Evolutionary conservation across 2,888 invertebrate genomes (phyloP), one percentile per base, ranked within the genome.

Genomic region (Corbicula japonica): DNA sequence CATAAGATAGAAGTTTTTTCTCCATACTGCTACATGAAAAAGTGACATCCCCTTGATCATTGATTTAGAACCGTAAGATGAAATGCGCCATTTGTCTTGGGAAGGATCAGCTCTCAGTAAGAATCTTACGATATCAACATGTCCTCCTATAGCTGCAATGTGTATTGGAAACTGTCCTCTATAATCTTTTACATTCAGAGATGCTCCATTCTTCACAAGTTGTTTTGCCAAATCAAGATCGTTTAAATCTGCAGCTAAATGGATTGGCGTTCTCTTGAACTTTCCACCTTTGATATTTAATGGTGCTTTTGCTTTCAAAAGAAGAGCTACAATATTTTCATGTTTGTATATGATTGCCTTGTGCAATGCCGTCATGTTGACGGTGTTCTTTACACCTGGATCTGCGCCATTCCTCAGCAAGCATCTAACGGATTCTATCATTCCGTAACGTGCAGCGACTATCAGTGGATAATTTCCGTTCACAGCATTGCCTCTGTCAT

Each of bases 401-500:
- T 62, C 54, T n/a, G 52, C 62, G 10, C 58, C 58, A 26, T 38
- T 34, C 0, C 52, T 44, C 15, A 71, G 34, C 12, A 71, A 30
- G n/a, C 62, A 62, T 41, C 62, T 21, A 18, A 71, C 71, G 1
- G 44, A 62, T 28, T 62, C 23, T 3, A 3, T 18, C 30, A 62
- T 62, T 2, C 71, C 71, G 30, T 71, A 62, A 35, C 62, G 41
- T n/a, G 41, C 38, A 30, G 71, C 71, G 18, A 62, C 62, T 41
- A 71, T 71, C 21, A 71, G 4, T 8, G 62, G 52, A 32, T 62
- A 62, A 71, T 71, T 71, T 30, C 71, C 71, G 30, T 71, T 62
- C 21, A 50, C 32, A 1, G 35, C 32, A 21, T 50, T 50, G 1
- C 65, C 65, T 50, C 26, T 50, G 35, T 65, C 65, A 50, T 65